Base-by-base conservation (phyloP, 1,140 invertebrate genomes). In the Limonius californicus region DNA sequence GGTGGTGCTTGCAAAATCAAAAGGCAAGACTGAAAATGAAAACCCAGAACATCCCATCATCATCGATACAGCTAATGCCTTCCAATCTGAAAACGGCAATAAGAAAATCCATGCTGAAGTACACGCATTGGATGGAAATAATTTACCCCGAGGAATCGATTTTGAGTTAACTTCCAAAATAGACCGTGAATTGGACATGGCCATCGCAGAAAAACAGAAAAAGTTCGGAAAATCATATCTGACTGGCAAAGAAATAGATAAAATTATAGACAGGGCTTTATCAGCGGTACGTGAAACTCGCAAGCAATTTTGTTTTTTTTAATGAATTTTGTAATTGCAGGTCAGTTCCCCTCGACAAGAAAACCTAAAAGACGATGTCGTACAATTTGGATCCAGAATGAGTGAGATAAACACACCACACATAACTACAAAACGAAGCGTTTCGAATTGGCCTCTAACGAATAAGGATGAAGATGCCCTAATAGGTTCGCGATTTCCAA, bases 21-120 rank as follows among this genome's bases (percentile, higher is more conserved):
- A 27, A 27, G 23, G 23, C 3, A 3, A 27, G 9, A 9, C 3
- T 8, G 50, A 55, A n/a, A 18, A 43, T 11, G 14, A 11, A 15
- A 12, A 27, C 8, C 11, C 47, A 4, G 43, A 30, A 21, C 58
- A 64, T 59, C 65, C 65, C 0, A 62, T 67, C 8, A 54, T 67
- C 23, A 67, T 67, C 18, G 65, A 67, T 45, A 67, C 65, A 1
- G 65, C 65, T 1, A 62, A 67, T 27, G 59, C 64, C 9, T 67
- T 67, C 20, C 64, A 59, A 1, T 6, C 23, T 15, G 64, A 67
- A 54, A 45, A 55, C 19, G 62, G 65, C 7, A 30, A 47, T 35
- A 35, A 53, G 21, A 55, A 62, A 47, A 11, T 67, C 2, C 35
- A 61, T 23, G 20, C 61, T 55, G 65, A 67, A 56, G 15, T 67